Percentiles rank a stretch among this genome's conserved stretches.
phyloP scores from a whole-genome alignment of 2,113 vertebrate species.

The Pyxicephalus adspersus region DNA sequence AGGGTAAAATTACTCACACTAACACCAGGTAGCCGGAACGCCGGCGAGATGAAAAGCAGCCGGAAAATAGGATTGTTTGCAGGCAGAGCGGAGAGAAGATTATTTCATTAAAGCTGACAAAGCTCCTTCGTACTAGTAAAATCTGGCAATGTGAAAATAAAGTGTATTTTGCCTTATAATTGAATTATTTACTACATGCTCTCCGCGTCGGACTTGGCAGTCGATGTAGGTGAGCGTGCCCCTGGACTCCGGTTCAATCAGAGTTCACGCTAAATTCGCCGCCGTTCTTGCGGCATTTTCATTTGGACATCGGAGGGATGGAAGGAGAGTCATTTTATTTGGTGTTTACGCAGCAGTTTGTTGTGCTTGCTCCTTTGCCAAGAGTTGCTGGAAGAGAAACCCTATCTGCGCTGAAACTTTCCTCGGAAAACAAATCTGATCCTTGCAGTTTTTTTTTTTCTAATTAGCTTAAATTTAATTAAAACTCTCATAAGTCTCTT shows the following conservation, averaged over 20 bases:
- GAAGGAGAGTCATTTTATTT: too few relatives aligned
- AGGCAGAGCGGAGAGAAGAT: slow-evolving; percentile 29
- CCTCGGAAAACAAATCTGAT: too few relatives aligned
- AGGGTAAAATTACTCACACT: slow-evolving; percentile 37
- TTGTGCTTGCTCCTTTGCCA: too few relatives aligned
- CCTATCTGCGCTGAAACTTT: too few relatives aligned
- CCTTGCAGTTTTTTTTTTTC: too few relatives aligned
- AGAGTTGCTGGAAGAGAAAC: too few relatives aligned
- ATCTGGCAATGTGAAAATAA: slow-evolving; percentile 31
- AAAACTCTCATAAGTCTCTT: too few relatives aligned
- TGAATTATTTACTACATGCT: slow-evolving; percentile 33
- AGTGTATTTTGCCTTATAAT: slow-evolving; percentile 34
- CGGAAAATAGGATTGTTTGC: slow-evolving; percentile 33
- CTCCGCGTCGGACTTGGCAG: slow-evolving; percentile 28
- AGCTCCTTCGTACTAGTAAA: neutral
- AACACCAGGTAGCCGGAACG: slow-evolving; percentile 19
- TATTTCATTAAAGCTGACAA: slow-evolving; percentile 48
- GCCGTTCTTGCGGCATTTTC: neutral
- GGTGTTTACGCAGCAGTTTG: too few relatives aligned
- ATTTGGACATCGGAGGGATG: neutral
- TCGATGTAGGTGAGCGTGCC: neutral
- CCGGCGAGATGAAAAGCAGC: slow-evolving; percentile 19
- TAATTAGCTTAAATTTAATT: too few relatives aligned
- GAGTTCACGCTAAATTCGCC: neutral
- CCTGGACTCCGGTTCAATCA: neutral